phyloP scores from a whole-genome alignment of 2,797 vertebrate species.

The Tarsius wallacei region DNA sequence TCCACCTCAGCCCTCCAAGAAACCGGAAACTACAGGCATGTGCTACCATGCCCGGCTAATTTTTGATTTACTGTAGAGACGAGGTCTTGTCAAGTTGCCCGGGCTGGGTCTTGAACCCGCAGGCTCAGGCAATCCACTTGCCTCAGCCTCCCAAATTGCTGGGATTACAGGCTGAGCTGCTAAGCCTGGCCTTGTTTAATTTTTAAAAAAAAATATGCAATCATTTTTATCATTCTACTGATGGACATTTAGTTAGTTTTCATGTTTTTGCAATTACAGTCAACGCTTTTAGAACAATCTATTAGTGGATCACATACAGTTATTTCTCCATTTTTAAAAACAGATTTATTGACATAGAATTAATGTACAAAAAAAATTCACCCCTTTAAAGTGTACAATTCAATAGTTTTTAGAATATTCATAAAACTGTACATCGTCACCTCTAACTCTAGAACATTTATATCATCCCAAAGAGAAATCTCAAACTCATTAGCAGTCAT shows the following conservation, averaged over 20 bases:
- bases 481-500: neutral
- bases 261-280: constrained; percentile 32
- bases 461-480: neutral
- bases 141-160: too few species aligned
- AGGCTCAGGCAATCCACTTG: too few species aligned
- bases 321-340: neutral
- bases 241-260: constrained; percentile 19
- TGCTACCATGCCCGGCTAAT: too few species aligned
- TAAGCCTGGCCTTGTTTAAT: too few species aligned
- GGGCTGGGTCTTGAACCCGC: too few species aligned
- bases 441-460: constrained; percentile 43
- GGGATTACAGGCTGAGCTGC: too few species aligned
- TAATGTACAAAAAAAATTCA: constrained; percentile 19
- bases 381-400: neutral
- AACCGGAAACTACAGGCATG: too few species aligned
- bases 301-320: neutral
- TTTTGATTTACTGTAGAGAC: too few species aligned
- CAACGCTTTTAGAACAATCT: neutral
- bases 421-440: neutral
- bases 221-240: constrained; percentile 40
- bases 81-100: too few species aligned
- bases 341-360: constrained; percentile 29
- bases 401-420: constrained; percentile 34
- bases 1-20: too few species aligned
- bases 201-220: constrained; percentile 26